A percentile compares a stretch with the other conserved stretches of the same genome.
These are phyloP conservation scores for Diuraphis noxia DNA, from an alignment of 1,140 invertebrate species.

Conservation along the genomic window DNA sequence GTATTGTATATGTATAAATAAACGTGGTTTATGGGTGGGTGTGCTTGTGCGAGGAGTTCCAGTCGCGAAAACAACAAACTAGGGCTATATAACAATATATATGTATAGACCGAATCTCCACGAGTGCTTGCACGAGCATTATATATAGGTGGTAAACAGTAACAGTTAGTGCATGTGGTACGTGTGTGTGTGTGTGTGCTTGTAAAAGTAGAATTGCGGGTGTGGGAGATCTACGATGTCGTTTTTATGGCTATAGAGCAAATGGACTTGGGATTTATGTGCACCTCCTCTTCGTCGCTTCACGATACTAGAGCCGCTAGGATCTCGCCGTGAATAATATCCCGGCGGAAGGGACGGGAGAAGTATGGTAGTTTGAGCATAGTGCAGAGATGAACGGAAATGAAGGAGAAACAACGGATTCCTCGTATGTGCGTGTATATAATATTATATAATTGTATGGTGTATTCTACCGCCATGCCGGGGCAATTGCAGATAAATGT, in stretches of 20 bases:
- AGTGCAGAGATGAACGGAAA: neutral
- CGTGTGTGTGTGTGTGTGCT: neutral
- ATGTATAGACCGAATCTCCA: neutral
- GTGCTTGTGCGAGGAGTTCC: neutral
- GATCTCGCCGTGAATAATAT: slow-evolving; percentile 22
- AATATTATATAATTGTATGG: neutral
- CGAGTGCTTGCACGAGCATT: neutral
- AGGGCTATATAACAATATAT: neutral
- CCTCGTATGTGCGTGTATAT: neutral
- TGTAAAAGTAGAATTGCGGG: neutral
- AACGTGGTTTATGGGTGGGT: neutral
- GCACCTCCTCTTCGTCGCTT: neutral
- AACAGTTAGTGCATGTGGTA: neutral
- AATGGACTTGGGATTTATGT: slow-evolving; percentile 50
- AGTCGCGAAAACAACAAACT: neutral
- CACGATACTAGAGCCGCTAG: neutral
- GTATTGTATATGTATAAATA: no score
- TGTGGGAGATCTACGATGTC: slow-evolving; percentile 50
- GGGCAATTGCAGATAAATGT: neutral
- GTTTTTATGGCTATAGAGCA: slow-evolving; percentile 47
- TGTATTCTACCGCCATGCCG: neutral
- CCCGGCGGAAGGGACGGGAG: neutral
- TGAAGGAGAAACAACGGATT: slow-evolving; percentile 1
- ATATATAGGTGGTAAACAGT: neutral
- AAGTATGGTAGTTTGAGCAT: neutral